Base-by-base conservation (phyloP, 2,888 invertebrate genomes). In the Papilio protenor region DNA sequence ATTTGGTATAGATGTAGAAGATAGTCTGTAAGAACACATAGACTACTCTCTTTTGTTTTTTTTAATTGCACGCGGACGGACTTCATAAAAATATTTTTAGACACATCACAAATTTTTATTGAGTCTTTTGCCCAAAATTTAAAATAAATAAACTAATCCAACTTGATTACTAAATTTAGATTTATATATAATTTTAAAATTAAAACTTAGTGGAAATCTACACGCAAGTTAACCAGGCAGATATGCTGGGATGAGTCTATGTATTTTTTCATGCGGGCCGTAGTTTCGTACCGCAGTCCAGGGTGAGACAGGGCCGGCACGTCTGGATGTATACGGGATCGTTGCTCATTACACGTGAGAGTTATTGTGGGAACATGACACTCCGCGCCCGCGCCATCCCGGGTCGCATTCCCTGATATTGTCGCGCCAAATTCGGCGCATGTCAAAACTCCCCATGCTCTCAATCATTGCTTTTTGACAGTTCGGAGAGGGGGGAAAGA, bases 401-500 rank as follows among this genome's bases (percentile, higher is more conserved):
- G 73, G 47, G 23, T 66, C 59, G 75, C 83, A 79, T 77, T 74
- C 77, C 70, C 49, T 45, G 27, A 21, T 18, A 12, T 45, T 55
- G 72, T 77, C 76, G 81, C 82, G 83, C 88, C 85, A 87, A 88
- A 88, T 87, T 86, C 81, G 87, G 85, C 85, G 85, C 85, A 84
- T 86, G 86, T 70, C 84, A 80, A 76, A 77, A 73, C 84, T 81
- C 77, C 76, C 59, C 73, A 40, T 81, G 79, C 84, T 81, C 83
- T 88, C 87, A 84, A 88, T 89, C 88, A 88, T 85, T 84, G 11
- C 57, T 69, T 73, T 77, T 77, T 77, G 77, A 77, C 77, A 77
- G 80, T 75, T 77, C 84, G n/a, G 85, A 84, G 85, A 86, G 84
- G 61, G 81, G 82, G 75, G 79, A 78, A 74, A 52, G 23, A 52